Evolutionary conservation across 2,113 vertebrate species (phyloP).

Genomic region (Vulpes lagopus): DNA sequence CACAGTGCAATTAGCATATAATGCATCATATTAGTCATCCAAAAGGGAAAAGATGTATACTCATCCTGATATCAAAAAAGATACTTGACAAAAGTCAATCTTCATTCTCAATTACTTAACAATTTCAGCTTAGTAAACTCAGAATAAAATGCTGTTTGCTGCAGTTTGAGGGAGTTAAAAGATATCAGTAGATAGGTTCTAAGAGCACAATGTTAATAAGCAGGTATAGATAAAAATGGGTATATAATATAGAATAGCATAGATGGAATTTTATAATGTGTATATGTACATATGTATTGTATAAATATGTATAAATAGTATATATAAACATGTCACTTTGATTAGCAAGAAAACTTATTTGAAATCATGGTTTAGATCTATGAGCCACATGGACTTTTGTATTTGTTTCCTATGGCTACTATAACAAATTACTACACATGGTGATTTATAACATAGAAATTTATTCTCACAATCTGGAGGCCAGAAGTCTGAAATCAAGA

Average conservation of each 20-base stretch:
- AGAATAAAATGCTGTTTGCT: background rate
- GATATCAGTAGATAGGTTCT: background rate
- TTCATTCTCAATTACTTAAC: slow-evolving; percentile 9
- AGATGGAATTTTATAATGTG: background rate
- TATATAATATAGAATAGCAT: background rate
- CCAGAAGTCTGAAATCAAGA: background rate
- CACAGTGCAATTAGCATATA: background rate
- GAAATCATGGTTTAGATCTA: background rate
- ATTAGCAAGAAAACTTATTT: background rate
- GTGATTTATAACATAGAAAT: background rate
- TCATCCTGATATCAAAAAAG: slow-evolving; percentile 1
- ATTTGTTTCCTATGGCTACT: background rate
- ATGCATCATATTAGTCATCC: background rate
- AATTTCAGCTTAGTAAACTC: background rate
- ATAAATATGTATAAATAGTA: background rate
- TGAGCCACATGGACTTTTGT: background rate
- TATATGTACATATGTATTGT: background rate
- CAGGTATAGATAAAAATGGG: background rate
- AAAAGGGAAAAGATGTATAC: background rate
- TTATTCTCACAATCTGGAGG: background rate
- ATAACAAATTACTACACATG: background rate
- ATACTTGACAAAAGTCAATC: background rate
- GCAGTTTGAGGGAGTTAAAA: background rate
- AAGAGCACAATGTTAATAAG: background rate
- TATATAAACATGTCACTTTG: background rate